Percentiles rank a stretch among this genome's conserved stretches.
Conservation (phyloP, 2,888 invertebrate genomes). For the Hydriomena furcata region DNA sequence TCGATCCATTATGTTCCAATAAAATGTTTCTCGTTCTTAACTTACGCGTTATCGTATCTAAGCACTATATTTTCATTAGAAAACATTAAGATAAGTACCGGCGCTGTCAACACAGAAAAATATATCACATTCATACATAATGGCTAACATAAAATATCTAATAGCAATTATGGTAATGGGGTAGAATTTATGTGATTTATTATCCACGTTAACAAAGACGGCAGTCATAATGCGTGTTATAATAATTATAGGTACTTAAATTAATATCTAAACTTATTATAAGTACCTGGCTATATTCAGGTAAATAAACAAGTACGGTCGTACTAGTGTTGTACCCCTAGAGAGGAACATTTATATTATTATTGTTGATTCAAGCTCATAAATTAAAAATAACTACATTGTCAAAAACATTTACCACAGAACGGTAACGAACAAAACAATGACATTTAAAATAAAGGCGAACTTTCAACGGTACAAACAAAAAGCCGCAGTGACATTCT, state of each 20-base stretch:
- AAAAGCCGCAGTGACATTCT: slow-evolving; percentile 73
- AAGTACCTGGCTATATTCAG: too few species aligned
- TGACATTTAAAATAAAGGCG: slow-evolving; percentile 46
- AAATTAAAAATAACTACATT: slow-evolving; percentile 34
- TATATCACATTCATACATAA: slow-evolving; percentile 44
- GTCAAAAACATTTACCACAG: slow-evolving; percentile 44
- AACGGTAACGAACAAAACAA: slow-evolving; percentile 49
- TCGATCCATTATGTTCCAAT: neutral
- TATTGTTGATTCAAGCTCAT: slow-evolving; percentile 9
- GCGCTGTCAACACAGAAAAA: slow-evolving; percentile 43
- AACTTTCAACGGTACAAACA: slow-evolving; percentile 51
- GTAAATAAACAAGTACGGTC: too few species aligned
- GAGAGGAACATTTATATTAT: neutral
- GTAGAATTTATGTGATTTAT: slow-evolving; percentile 48
- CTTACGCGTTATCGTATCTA: slow-evolving; percentile 17
- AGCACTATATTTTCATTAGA: slow-evolving; percentile 43
- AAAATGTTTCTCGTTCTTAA: slow-evolving; percentile 10
- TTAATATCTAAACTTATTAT: too few species aligned
- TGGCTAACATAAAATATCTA: slow-evolving; percentile 48
- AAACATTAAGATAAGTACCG: slow-evolving; percentile 35
- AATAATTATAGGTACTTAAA: neutral
- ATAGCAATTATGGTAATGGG: slow-evolving; percentile 48
- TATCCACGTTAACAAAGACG: slow-evolving; percentile 44
- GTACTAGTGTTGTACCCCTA: too few species aligned
- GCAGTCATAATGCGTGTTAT: slow-evolving; percentile 24